Conservation (phyloP, 2,797 vertebrate species). For the Pitangus sulphuratus region DNA sequence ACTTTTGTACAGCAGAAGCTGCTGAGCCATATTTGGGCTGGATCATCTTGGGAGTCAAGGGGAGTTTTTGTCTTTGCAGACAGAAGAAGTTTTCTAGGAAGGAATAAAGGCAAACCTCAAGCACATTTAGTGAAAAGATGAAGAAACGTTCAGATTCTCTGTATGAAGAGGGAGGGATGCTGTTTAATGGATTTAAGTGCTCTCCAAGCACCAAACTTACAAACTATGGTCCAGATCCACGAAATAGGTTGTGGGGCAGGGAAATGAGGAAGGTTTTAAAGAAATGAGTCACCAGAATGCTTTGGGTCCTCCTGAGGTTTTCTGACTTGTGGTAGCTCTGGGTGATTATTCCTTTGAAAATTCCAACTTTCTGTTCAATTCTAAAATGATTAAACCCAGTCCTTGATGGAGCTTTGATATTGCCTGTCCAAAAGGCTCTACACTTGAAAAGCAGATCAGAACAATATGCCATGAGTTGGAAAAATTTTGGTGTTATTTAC, state of each 20-base stretch:
- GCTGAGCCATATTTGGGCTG: background rate
- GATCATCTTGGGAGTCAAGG: background rate
- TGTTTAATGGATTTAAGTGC: background rate
- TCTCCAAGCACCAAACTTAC: background rate
- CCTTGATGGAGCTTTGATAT: background rate
- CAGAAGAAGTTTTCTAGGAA: background rate
- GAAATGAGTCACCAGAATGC: background rate
- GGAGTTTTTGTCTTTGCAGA: background rate
- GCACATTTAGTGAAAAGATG: background rate
- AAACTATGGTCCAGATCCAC: background rate
- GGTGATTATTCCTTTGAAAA: background rate
- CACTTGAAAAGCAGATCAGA: background rate
- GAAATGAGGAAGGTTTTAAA: background rate
- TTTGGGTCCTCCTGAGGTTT: slow-evolving; percentile 1
- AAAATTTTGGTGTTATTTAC: background rate
- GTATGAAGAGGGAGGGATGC: background rate
- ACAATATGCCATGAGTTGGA: background rate
- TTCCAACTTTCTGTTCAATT: background rate
- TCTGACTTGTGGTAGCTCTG: background rate
- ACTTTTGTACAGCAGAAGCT: background rate
- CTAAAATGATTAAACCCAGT: background rate
- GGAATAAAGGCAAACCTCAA: background rate
- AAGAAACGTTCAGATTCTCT: background rate
- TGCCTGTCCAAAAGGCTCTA: background rate
- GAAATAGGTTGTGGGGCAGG: background rate